These are phyloP conservation scores for Armadillidium nasatum DNA, from an alignment of 1,140 invertebrate genomes.

Conservation along the genomic window DNA sequence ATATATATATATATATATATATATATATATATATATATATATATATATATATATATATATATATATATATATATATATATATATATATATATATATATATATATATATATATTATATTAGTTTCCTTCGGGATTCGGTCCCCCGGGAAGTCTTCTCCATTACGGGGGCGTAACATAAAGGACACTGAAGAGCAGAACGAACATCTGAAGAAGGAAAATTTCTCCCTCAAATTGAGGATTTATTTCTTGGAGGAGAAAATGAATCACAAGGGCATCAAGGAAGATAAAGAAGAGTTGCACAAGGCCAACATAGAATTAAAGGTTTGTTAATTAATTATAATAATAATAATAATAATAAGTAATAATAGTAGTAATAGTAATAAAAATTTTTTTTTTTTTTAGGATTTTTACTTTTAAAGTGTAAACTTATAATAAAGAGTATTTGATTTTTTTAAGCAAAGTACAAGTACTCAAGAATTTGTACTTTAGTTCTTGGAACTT, in stretches of 20 bases:
- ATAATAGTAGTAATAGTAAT: neutral
- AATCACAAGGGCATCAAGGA: constrained; percentile 52
- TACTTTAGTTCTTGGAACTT: no score
- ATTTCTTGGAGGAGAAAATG: constrained; percentile 81
- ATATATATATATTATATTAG: neutral
- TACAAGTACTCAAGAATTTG: no score
- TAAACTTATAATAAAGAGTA: neutral
- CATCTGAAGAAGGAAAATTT: constrained; percentile 85
- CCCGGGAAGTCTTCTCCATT: neutral
- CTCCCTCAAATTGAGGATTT: constrained; percentile 81
- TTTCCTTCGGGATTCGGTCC: neutral
- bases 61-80: no score
- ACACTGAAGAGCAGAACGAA: constrained; percentile 80
- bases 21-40: no score
- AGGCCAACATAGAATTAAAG: constrained; percentile 72
- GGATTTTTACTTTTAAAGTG: neutral
- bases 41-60: no score
- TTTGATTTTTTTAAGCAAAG: neutral
- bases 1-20: no score
- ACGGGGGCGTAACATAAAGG: constrained; percentile 69
- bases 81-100: no score
- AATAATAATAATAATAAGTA: no score
- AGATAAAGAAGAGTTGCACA: constrained; percentile 57
- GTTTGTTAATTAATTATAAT: constrained; percentile 50
- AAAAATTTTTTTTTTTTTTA: neutral